These are phyloP conservation scores for Eleginops maclovinus DNA, from an alignment of 2,113 vertebrate genomes.

Conservation along the genomic window DNA sequence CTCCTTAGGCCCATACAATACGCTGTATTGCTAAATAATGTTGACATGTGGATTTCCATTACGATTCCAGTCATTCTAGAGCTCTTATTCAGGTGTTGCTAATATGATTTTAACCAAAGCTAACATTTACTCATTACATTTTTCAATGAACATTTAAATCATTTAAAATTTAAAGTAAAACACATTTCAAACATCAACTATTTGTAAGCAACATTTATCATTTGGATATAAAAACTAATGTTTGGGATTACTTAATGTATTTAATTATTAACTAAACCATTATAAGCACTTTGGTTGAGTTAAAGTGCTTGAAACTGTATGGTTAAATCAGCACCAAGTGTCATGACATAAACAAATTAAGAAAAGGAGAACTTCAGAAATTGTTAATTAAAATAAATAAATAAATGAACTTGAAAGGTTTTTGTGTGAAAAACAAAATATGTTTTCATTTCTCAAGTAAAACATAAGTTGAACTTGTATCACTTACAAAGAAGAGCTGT, in stretches of 20 bases:
- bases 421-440: neutral
- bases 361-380: neutral
- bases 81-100: slow-evolving; percentile 4
- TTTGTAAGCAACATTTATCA: neutral
- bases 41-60: neutral
- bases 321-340: neutral
- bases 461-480: slow-evolving; percentile 22
- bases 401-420: neutral
- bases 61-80: neutral
- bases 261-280: too few species aligned
- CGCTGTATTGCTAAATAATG: neutral
- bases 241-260: too few species aligned
- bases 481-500: slow-evolving; percentile 39
- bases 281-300: neutral
- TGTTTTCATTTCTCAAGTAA: slow-evolving; percentile 20
- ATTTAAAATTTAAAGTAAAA: neutral
- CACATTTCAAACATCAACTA: neutral
- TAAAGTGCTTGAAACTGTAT: neutral
- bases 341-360: neutral
- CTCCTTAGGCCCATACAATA: neutral
- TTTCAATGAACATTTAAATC: neutral
- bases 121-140: neutral
- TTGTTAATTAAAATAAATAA: neutral
- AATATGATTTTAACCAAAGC: slow-evolving; percentile 18
- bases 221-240: too few species aligned